phyloP scores from a whole-genome alignment of 2,888 invertebrate species.

The Parascotia fuliginaria region DNA sequence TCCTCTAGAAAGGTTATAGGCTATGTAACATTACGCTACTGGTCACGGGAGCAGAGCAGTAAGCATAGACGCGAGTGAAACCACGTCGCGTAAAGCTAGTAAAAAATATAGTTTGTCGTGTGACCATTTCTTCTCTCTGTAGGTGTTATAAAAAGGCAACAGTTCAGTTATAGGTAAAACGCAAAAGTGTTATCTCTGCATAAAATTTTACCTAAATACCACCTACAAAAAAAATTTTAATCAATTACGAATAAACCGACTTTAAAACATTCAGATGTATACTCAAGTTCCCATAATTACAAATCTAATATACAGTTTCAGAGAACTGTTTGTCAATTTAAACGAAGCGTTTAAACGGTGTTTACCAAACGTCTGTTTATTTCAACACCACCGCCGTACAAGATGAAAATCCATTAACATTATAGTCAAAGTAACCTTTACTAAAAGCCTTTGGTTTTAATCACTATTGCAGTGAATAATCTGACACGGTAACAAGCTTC shows the following conservation, averaged over 20 bases:
- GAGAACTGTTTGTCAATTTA: not conserved
- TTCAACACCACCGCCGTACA: not conserved
- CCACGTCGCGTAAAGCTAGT: too few species aligned
- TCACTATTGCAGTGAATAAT: not conserved
- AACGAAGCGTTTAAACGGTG: not conserved
- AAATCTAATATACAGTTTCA: not conserved
- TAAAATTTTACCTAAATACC: too few species aligned
- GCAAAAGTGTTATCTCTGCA: too few species aligned
- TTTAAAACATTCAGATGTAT: not conserved
- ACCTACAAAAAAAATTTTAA: too few species aligned
- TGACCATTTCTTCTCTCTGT: too few species aligned
- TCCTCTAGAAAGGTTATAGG: too few species aligned
- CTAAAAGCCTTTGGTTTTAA: not conserved
- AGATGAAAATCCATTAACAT: constrained; percentile 3
- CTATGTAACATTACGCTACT: too few species aligned
- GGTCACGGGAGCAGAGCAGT: too few species aligned
- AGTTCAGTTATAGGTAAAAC: too few species aligned
- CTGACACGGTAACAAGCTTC: not conserved
- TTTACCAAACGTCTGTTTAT: constrained; percentile 1
- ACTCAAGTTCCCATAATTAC: constrained; percentile 2
- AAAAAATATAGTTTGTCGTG: too few species aligned
- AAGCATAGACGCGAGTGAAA: too few species aligned
- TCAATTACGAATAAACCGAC: not conserved
- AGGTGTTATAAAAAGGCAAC: too few species aligned
- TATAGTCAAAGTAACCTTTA: not conserved